A percentile compares a stretch with the other conserved stretches of the same genome.
Conservation (phyloP, 2,797 vertebrate species). For the Hippocampus kuda region DNA sequence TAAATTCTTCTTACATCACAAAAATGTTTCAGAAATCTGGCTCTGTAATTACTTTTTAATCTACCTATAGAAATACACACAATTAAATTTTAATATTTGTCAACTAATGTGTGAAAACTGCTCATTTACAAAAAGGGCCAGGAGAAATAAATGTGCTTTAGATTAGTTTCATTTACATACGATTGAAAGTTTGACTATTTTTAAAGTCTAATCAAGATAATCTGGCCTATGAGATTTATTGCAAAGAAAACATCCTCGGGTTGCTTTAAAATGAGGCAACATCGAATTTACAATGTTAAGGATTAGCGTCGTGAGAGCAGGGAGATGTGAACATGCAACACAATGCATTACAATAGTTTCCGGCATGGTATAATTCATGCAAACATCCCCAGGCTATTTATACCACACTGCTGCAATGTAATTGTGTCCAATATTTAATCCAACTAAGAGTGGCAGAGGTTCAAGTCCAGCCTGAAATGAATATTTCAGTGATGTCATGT, state of each 20-base stretch:
- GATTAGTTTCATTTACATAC: slow-evolving; percentile 68
- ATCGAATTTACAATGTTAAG: slow-evolving; percentile 49
- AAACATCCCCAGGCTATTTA: slow-evolving; percentile 65
- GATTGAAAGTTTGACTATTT: slow-evolving; percentile 63
- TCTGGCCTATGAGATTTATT: slow-evolving; percentile 59
- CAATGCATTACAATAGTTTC: slow-evolving; percentile 62
- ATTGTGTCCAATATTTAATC: slow-evolving; percentile 67
- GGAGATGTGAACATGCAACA: slow-evolving; percentile 54
- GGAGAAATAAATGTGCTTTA: slow-evolving; percentile 55
- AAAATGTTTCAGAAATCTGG: too few species aligned
- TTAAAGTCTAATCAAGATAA: slow-evolving; percentile 62
- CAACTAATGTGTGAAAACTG: too few species aligned
- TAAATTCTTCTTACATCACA: too few species aligned
- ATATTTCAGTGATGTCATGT: slow-evolving; percentile 51
- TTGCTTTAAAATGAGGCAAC: slow-evolving; percentile 56
- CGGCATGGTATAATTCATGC: slow-evolving; percentile 56
- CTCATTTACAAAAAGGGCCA: slow-evolving; percentile 6
- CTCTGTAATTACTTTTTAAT: too few species aligned
- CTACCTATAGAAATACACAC: too few species aligned
- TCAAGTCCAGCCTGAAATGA: slow-evolving; percentile 57
- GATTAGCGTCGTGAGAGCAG: slow-evolving; percentile 62
- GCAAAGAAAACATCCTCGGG: slow-evolving; percentile 60
- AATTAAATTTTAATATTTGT: too few species aligned
- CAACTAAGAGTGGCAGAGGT: slow-evolving; percentile 60
- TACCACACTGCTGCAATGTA: slow-evolving; percentile 58